phyloP scores from a whole-genome alignment of 1,140 invertebrate species.

The Aleiodes sp. region DNA sequence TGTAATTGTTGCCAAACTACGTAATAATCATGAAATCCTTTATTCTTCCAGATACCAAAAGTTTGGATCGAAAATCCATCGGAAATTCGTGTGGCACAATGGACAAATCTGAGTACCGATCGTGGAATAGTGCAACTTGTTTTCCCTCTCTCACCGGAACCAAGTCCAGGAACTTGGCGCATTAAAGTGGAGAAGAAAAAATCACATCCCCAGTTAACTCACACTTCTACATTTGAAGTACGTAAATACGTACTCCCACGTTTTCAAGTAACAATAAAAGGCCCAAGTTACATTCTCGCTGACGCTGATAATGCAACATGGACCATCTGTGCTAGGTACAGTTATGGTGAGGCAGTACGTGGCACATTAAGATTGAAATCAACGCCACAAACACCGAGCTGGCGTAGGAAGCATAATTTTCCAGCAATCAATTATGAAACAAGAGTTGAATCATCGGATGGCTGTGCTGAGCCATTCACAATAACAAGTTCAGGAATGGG shows the following conservation, averaged over 20 bases:
- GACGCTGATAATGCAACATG: conserved; percentile 66
- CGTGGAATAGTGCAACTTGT: conserved; percentile 68
- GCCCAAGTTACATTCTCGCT: conserved; percentile 70
- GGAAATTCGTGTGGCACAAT: conserved; percentile 69
- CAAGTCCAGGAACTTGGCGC: conserved; percentile 68
- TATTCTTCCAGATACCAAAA: conserved; percentile 64
- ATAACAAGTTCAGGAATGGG: conserved; percentile 58
- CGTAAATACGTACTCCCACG: conserved; percentile 73
- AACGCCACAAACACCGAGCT: conserved; percentile 56
- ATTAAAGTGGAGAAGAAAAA: conserved; percentile 65
- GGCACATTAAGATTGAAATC: conserved; percentile 67
- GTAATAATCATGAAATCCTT: not conserved
- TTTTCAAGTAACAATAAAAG: conserved; percentile 73
- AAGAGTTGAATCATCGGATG: conserved; percentile 56
- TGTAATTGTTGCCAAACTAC: not conserved
- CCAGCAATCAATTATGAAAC: conserved; percentile 60
- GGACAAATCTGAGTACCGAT: conserved; percentile 67
- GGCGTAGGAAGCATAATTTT: conserved; percentile 58
- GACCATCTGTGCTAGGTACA: conserved; percentile 75
- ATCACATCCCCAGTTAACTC: conserved; percentile 49
- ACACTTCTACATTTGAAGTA: conserved; percentile 68
- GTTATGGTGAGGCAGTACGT: conserved; percentile 78
- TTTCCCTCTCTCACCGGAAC: conserved; percentile 68
- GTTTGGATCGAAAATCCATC: conserved; percentile 72
- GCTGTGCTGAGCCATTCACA: conserved; percentile 63